Base-by-base conservation (phyloP, 2,888 invertebrate genomes). In the Cyrtodaria siliqua region DNA sequence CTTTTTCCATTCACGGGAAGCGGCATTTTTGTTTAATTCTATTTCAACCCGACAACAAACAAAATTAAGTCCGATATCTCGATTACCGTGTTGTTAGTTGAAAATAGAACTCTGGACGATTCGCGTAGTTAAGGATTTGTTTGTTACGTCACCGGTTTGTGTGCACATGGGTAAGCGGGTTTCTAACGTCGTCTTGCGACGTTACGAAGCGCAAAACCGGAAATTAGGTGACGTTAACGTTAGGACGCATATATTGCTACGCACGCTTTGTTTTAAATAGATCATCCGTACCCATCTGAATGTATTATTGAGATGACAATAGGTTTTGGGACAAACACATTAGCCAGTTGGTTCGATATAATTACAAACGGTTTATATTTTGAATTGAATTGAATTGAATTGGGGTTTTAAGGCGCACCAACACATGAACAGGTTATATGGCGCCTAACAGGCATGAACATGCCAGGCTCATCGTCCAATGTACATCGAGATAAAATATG, bases 1-100 rank as follows among this genome's bases (percentile, higher is more conserved):
- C 89, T 90, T 73, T 89, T 89, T 66, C 86, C 86, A 53, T 82
- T 80, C 55, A 73, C 69, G 50, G 82, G 79, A 47, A 85, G 61
- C 44, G 86, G 84, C 86, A 86, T 86, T 78, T 78, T 82, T 59
- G 14, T 56, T 38, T 56, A 38, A 20, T n/a, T 56, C 20, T 2
- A 20, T 20, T 20, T 38, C 53, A 27, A 53, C 26, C 16, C 4
- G 12, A 20, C 23, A n/a, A 52, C 23, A 24, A 20, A 52, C 23
- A 23, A 23, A 60, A 60, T 44, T 47, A 16, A 47, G 24, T 27
- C 60, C 29, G 60, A 42, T 16, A 24, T 12, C 8, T 24, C 44
- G 44, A 60, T 26, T 12, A n/a, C 24, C 44, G 47, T 24, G 27
- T 56, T 26, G 40, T 20, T 33, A 33, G 27, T 49, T 23, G 52